These are phyloP conservation scores for Parochlus steinenii DNA, from an alignment of 2,888 invertebrate species.

Conservation along the genomic window DNA sequence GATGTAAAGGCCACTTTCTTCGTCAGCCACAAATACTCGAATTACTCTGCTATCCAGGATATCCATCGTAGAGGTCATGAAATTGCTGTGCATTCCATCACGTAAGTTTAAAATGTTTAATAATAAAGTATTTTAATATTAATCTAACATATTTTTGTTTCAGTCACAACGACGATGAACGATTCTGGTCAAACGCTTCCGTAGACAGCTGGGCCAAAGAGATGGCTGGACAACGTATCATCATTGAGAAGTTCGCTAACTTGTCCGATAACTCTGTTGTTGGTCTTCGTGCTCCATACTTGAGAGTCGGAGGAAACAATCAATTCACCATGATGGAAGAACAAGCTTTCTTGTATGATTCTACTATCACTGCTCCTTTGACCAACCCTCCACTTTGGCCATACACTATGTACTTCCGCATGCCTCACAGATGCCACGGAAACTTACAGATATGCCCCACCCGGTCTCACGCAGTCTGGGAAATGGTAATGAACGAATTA, in stretches of 20 bases:
- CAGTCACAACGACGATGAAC: slow-evolving; percentile 81
- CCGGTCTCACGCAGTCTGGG: slow-evolving; percentile 86
- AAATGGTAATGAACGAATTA: slow-evolving; percentile 89
- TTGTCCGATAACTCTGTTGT: slow-evolving; percentile 82
- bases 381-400: slow-evolving; percentile 92
- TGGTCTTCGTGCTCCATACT: slow-evolving; percentile 77
- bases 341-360: slow-evolving; percentile 87
- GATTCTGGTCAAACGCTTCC: slow-evolving; percentile 84
- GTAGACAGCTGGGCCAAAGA: slow-evolving; percentile 89
- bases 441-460: slow-evolving; percentile 84
- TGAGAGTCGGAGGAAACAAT: slow-evolving; percentile 85
- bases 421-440: slow-evolving; percentile 88
- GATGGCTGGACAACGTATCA: slow-evolving; percentile 87
- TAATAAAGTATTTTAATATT: slow-evolving; percentile 6
- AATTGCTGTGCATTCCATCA: slow-evolving; percentile 85
- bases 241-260: slow-evolving; percentile 78
- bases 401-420: slow-evolving; percentile 94
- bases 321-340: slow-evolving; percentile 97
- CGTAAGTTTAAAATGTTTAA: slow-evolving; percentile 47
- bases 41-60: slow-evolving; percentile 85
- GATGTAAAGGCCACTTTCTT: slow-evolving; percentile 87
- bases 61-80: slow-evolving; percentile 84
- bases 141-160: slow-evolving; percentile 16
- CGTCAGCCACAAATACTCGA: slow-evolving; percentile 83
- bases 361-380: slow-evolving; percentile 82